Evolutionary conservation across 2,888 invertebrate species (phyloP), one percentile per base, ranked within the genome.

Genomic region (Lymantria dispar): DNA sequence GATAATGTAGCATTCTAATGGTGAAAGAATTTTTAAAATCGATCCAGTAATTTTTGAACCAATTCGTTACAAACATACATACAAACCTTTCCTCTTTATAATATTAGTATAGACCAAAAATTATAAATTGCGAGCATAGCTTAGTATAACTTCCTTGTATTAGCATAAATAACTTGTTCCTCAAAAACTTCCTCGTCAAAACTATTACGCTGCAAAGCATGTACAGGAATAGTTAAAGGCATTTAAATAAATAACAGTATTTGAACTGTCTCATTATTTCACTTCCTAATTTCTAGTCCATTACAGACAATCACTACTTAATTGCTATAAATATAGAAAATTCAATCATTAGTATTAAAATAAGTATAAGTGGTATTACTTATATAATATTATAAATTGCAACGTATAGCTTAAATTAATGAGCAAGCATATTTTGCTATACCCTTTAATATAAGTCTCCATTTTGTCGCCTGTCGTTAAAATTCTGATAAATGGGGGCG

Each of bases 401-500:
- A 43, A 13, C 43, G n/a, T n/a, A 36, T 13, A 36, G 42, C 43
- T 43, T 44, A n/a, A 48, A 43, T 48, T 29, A 50, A 51, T 43
- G 42, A 41, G 29, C 43, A 29, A 42, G 14, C 37, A 50, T 43
- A 43, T 46, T 55, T 61, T 53, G 31, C 51, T 56, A 56, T 50
- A 46, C n/a, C 40, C 39, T 55, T 52, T 44, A 48, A 49, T 50
- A 55, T 61, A 48, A 48, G 58, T 57, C 57, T 48, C 53, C 56
- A 63, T 50, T 72, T 70, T 60, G 68, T 70, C 62, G 58, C 45
- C 44, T 54, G 58, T 47, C 59, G 50, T 63, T 63, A 58, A 66
- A 72, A 70, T 67, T 54, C 62, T 70, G 66, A 72, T 64, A 64
- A 72, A 76, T 70, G 63, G 48, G 51, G 50, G 40, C 46, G 46